phyloP scores from a whole-genome alignment of 2,797 vertebrate genomes.

The Pteropus rufus region DNA sequence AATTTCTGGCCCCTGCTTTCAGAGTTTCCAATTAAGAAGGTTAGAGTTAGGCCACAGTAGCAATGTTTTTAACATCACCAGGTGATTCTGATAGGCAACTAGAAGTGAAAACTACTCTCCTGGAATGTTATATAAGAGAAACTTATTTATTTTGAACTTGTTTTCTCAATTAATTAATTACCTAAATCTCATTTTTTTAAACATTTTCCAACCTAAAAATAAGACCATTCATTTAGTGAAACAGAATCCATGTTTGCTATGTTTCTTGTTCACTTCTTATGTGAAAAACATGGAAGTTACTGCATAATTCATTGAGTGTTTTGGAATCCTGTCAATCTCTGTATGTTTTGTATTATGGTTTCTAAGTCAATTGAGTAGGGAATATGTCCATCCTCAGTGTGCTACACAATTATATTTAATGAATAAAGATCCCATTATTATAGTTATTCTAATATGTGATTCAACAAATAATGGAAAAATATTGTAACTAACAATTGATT shows the following conservation, averaged over 20 bases:
- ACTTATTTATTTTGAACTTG: background rate
- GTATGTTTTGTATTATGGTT: conserved; percentile 22
- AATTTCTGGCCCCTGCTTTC: background rate
- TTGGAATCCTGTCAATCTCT: conserved; percentile 42
- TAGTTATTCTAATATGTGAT: background rate
- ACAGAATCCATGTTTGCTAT: background rate
- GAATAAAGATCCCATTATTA: background rate
- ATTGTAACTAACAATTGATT: background rate
- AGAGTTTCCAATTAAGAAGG: background rate
- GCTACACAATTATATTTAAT: background rate
- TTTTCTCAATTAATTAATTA: conserved; percentile 15
- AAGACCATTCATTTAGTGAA: conserved; percentile 5
- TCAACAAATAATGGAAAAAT: conserved; percentile 23
- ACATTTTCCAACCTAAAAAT: background rate
- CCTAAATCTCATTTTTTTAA: background rate
- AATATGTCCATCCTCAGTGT: background rate
- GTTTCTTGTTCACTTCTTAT: conserved; percentile 51
- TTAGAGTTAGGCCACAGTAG: background rate
- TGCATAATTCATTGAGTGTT: conserved; percentile 41
- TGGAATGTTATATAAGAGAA: background rate
- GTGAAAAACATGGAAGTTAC: conserved; percentile 24
- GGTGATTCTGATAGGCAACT: background rate
- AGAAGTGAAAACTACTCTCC: background rate
- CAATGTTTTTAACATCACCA: background rate
- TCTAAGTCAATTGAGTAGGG: conserved; percentile 1